phyloP scores from a whole-genome alignment of 1,140 invertebrate genomes.

The Adoxophyes honmai region DNA sequence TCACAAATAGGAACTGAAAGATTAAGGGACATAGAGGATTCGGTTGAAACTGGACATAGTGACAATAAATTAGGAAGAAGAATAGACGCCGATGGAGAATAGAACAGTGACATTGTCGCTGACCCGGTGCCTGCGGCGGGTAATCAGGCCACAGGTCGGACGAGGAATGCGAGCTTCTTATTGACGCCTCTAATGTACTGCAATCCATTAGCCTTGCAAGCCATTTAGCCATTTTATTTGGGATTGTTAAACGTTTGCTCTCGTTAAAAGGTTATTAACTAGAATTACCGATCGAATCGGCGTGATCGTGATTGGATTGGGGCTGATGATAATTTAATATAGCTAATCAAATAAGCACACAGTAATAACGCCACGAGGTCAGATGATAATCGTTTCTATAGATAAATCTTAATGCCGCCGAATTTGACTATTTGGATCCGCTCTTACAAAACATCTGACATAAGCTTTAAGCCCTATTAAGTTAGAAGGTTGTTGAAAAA shows the following conservation, averaged over 20 bases:
- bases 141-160: constrained; percentile 63
- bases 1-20: too few species aligned
- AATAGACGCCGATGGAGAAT: neutral
- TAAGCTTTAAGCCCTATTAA: constrained; percentile 17
- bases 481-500: constrained; percentile 30
- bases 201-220: constrained; percentile 61
- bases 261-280: constrained; percentile 19
- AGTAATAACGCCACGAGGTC: neutral
- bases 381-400: constrained; percentile 4
- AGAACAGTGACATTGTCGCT: constrained; percentile 17
- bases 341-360: neutral
- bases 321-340: neutral
- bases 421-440: neutral
- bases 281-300: constrained; percentile 15
- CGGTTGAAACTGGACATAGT: too few species aligned
- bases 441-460: neutral
- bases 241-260: constrained; percentile 16
- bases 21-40: too few species aligned
- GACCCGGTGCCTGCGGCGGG: neutral
- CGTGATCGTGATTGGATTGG: constrained; percentile 20
- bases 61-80: neutral
- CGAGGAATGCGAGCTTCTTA: constrained; percentile 50
- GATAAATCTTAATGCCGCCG: neutral
- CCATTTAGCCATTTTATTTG: constrained; percentile 53
- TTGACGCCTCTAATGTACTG: constrained; percentile 56